phyloP scores from a whole-genome alignment of 1,140 invertebrate species.

The Heliconius eleuchia region DNA sequence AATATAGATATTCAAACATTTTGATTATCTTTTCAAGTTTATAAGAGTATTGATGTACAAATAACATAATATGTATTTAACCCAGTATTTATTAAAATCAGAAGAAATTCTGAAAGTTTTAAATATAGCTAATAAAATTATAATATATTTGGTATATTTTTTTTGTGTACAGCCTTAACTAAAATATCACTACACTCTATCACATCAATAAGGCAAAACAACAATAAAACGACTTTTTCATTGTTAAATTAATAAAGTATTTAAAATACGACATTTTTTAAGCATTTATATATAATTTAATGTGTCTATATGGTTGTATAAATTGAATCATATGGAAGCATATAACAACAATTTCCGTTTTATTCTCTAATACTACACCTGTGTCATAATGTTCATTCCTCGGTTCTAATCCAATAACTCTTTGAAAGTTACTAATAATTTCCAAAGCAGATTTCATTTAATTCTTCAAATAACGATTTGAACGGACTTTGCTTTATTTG shows the following conservation, averaged over 20 bases:
- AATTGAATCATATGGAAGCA: too few species aligned
- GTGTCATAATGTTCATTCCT: too few species aligned
- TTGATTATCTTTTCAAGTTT: not conserved
- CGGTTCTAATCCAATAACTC: too few species aligned
- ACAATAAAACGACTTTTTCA: not conserved
- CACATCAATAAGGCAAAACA: constrained; percentile 46
- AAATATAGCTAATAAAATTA: constrained; percentile 19
- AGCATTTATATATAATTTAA: not conserved
- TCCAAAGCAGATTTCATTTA: too few species aligned
- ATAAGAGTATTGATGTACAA: not conserved
- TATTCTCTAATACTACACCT: too few species aligned
- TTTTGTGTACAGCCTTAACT: constrained; percentile 33
- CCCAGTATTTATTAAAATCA: not conserved
- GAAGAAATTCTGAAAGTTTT: not conserved
- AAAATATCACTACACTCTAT: constrained; percentile 51
- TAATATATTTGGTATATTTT: constrained; percentile 27
- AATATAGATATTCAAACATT: not conserved
- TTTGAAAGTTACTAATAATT: too few species aligned
- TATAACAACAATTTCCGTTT: too few species aligned
- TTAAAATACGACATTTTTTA: constrained; percentile 7
- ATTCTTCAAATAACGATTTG: too few species aligned
- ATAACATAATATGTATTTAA: not conserved
- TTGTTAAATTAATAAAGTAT: constrained; percentile 20
- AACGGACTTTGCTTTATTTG: too few species aligned
- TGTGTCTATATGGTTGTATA: not conserved